Percentiles rank a stretch among this genome's conserved stretches.
These are phyloP conservation scores for Acanthisitta chloris DNA, from an alignment of 2,113 vertebrate genomes.

Conservation along the genomic window DNA sequence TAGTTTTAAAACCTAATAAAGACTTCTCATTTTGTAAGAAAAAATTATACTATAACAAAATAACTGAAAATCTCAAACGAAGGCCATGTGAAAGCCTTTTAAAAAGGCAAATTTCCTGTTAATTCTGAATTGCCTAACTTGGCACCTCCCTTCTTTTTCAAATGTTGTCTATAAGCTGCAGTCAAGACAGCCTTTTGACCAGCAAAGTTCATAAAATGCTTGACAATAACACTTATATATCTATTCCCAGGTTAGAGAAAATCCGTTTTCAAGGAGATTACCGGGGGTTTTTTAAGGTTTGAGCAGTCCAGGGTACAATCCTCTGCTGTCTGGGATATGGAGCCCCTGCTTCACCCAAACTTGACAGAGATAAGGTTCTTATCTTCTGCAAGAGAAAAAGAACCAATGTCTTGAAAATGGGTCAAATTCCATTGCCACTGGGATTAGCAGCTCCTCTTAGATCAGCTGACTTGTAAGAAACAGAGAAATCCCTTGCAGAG, in stretches of 20 bases:
- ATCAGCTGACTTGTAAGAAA: constrained; percentile 61
- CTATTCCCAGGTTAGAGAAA: constrained; percentile 45
- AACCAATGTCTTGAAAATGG: constrained; percentile 58
- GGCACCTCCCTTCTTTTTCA: constrained; percentile 26
- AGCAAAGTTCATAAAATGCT: neutral
- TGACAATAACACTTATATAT: constrained; percentile 1
- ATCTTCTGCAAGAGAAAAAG: constrained; percentile 64
- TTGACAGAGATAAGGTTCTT: constrained; percentile 70
- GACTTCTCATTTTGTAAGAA: neutral
- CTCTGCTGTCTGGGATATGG: constrained; percentile 8
- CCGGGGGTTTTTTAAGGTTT: constrained; percentile 39
- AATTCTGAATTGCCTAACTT: constrained; percentile 9
- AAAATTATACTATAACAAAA: neutral
- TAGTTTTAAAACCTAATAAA: neutral
- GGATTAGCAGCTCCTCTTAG: constrained; percentile 45
- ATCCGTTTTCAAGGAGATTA: constrained; percentile 24
- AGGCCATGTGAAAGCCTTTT: neutral
- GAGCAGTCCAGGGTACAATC: constrained; percentile 1
- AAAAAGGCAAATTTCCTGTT: neutral
- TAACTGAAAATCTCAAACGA: neutral
- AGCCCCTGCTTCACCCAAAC: constrained; percentile 36
- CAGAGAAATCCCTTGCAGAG: neutral
- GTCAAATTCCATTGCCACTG: constrained; percentile 53
- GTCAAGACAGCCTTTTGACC: constrained; percentile 25
- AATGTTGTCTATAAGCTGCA: neutral